Evolutionary conservation across 2,888 invertebrate species (phyloP), one percentile per base, ranked within the genome.

Genomic region (Ichneumoninae sp.): DNA sequence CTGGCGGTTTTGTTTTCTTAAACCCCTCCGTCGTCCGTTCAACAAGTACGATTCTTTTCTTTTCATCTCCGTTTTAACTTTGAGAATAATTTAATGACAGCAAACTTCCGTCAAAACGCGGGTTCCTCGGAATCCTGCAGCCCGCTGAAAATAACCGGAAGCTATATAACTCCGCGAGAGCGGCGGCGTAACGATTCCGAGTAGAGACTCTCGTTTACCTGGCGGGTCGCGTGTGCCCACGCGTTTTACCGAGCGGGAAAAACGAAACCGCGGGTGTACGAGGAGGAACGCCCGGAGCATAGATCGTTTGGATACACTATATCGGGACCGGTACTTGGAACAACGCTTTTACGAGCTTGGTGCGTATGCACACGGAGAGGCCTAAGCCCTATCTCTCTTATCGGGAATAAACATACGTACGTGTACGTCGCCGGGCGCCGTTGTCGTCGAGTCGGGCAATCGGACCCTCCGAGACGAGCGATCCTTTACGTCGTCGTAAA

Each of bases 371-470:
- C 54, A 54, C 36, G 26, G 69, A 74, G 79, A 30, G 30, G 50
- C 50, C 62, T 54, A 40, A 26, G 22, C 47, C 82, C 87, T 86
- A 60, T 82, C 86, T 86, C 88, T 91, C 89, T 92, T 92, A 92
- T 92, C 91, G 89, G 86, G 77, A 89, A 91, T 91, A 90, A 91
- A 90, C 89, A 91, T 88, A 79, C 75, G 44, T 54, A 57, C 60
- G 52, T 54, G n/a, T 50, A 74, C 19, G 40, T 44, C 10, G 36
- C 47, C 40, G 54, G 13, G 22, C 16, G 60, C 22, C 30, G 36
- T 89, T 85, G 87, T 87, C 82, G 86, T 86, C 80, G 72, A 86
- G 81, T 79, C 84, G 84, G 83, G 87, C 89, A 90, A 91, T 91
- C 89, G 88, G 89, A 81, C 87, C 69, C 75, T 84, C 82, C 30